phyloP scores from a whole-genome alignment of 2,113 vertebrate species.

The Megaleporinus macrocephalus region DNA sequence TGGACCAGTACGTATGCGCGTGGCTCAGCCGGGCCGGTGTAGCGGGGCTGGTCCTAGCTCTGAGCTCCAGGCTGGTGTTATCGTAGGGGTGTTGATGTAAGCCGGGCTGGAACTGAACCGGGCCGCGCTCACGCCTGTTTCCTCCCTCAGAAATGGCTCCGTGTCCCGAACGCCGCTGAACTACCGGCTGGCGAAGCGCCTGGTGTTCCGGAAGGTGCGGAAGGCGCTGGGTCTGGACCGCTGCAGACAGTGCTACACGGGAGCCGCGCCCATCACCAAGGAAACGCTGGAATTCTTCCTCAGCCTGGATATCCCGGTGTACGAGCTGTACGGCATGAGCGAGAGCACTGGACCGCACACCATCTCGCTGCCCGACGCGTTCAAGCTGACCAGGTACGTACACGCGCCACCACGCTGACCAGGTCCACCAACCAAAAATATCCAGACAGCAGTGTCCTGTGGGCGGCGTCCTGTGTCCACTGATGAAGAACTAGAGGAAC shows the following conservation, averaged over 20 bases:
- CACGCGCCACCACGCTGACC: background rate
- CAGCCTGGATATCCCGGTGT: constrained; percentile 88
- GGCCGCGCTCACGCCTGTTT: background rate
- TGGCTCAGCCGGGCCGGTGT: no score
- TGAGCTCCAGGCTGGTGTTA: no score
- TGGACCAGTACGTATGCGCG: constrained; percentile 83
- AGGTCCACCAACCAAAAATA: no score
- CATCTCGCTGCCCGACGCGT: constrained; percentile 62
- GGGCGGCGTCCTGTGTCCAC: no score
- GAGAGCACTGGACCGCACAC: constrained; percentile 90
- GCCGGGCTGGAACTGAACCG: no score
- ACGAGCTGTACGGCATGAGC: constrained; percentile 92
- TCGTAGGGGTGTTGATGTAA: no score
- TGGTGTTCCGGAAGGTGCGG: constrained; percentile 88
- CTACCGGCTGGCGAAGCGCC: constrained; percentile 82
- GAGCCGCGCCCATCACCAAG: constrained; percentile 86
- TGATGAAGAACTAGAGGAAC: no score
- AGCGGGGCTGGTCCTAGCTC: no score
- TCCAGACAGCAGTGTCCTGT: no score
- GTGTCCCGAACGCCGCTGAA: constrained; percentile 61
- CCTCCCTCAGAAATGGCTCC: constrained; percentile 53
- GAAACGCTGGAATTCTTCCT: constrained; percentile 92
- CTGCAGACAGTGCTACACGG: constrained; percentile 84
- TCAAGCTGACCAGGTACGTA: constrained; percentile 83
- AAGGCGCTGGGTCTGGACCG: constrained; percentile 86